Evolutionary conservation across 2,888 invertebrate species (phyloP).

Genomic region (Metacarcinus magister): DNA sequence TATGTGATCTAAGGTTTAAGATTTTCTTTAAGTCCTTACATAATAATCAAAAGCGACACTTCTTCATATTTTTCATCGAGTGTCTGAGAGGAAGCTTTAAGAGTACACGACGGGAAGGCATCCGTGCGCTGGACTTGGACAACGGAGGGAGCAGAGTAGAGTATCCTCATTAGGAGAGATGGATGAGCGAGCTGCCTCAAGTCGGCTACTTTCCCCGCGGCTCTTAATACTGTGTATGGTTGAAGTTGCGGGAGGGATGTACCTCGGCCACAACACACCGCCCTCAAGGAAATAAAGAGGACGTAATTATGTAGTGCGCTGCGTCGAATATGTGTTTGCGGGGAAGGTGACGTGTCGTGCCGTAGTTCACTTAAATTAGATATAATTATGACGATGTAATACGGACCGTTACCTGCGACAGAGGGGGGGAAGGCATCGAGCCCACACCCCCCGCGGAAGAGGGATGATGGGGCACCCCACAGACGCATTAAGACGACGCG

Average conservation of each 20-base stretch:
- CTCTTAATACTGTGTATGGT: slow-evolving; percentile 32
- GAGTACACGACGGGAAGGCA: not conserved
- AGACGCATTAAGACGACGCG: not conserved
- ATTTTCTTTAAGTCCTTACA: not conserved
- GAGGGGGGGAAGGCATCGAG: not conserved
- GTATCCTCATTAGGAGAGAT: not conserved
- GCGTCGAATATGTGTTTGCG: slow-evolving; percentile 35
- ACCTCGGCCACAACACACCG: slow-evolving; percentile 38
- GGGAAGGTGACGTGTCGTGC: slow-evolving; percentile 20
- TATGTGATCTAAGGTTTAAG: not conserved
- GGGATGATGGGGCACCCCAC: not conserved
- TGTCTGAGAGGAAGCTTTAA: not conserved
- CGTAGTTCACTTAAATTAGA: slow-evolving; percentile 23
- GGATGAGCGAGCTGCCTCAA: not conserved
- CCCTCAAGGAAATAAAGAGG: slow-evolving; percentile 12
- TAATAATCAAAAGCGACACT: not conserved
- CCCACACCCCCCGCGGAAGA: not conserved
- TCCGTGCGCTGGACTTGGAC: not conserved
- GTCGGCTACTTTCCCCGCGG: slow-evolving; percentile 47
- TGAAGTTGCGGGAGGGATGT: slow-evolving; percentile 12
- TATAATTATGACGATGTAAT: slow-evolving; percentile 42
- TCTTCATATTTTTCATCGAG: not conserved
- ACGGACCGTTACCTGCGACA: slow-evolving; percentile 30
- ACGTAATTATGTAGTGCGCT: slow-evolving; percentile 37
- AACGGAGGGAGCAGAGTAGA: not conserved